phyloP scores from a whole-genome alignment of 2,888 invertebrate genomes.

The Girardia tigrina region DNA sequence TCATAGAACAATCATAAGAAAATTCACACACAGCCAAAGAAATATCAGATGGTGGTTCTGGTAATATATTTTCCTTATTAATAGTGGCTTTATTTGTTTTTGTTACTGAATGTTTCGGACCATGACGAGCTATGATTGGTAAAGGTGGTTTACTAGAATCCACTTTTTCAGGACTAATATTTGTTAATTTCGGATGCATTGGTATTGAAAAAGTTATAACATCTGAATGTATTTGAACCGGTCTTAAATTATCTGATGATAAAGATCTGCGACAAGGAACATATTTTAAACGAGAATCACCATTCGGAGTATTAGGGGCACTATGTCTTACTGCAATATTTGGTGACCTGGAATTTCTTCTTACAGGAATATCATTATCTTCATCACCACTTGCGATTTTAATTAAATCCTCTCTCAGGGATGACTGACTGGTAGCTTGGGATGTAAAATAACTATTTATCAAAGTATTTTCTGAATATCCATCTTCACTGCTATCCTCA shows the following conservation, averaged over 20 bases:
- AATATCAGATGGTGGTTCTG: background rate
- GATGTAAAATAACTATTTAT: slow-evolving; percentile 1
- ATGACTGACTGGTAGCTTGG: slow-evolving; percentile 2
- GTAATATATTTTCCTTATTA: background rate
- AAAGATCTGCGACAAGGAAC: background rate
- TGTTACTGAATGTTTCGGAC: background rate
- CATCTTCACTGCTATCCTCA: slow-evolving; percentile 23
- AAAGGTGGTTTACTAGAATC: background rate
- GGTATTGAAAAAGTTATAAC: background rate
- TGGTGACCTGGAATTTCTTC: background rate
- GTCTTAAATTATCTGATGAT: background rate
- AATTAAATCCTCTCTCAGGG: background rate
- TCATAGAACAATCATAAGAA: background rate
- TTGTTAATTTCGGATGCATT: background rate
- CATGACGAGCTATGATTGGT: background rate
- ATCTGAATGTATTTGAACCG: background rate
- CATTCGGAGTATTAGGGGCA: background rate
- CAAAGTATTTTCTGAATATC: slow-evolving; percentile 5
- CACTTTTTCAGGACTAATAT: background rate
- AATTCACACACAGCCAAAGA: background rate
- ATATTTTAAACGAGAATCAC: background rate
- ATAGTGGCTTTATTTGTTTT: background rate
- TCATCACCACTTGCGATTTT: slow-evolving; percentile 3
- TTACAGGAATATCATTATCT: background rate
- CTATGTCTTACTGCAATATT: background rate